Percentiles rank a stretch among this genome's conserved stretches.
These are phyloP conservation scores for Saturnia pavonia DNA, from an alignment of 2,888 invertebrate species.

Conservation along the genomic window DNA sequence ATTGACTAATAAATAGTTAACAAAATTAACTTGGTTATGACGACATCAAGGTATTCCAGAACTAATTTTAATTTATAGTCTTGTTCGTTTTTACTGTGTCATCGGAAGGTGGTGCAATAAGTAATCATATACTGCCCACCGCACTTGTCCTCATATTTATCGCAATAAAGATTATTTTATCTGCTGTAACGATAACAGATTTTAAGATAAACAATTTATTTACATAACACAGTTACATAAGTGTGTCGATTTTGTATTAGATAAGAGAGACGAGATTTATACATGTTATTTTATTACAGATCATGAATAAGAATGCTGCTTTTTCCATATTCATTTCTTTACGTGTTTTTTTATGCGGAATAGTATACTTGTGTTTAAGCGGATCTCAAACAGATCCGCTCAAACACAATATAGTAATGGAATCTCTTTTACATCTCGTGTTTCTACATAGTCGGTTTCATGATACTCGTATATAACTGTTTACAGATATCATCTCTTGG, in stretches of 20 bases:
- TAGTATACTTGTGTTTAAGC: not conserved
- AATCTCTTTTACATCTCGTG: not conserved
- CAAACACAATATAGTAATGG: not conserved
- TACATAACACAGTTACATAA: not conserved
- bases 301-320: not conserved
- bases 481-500: not conserved
- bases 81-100: not conserved
- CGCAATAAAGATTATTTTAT: not conserved
- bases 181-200: not conserved
- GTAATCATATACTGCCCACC: not conserved
- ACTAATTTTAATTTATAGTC: not conserved
- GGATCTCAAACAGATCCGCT: not conserved
- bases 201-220: not conserved
- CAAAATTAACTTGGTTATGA: not conserved
- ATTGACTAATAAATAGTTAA: not conserved
- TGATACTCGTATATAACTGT: no score
- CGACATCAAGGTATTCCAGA: not conserved
- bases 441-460: not conserved
- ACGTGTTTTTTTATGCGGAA: not conserved
- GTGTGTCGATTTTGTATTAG: not conserved
- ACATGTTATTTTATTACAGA: not conserved
- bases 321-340: not conserved
- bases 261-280: not conserved
- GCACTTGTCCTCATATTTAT: not conserved
- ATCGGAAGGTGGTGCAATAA: not conserved